phyloP scores from a whole-genome alignment of 2,113 vertebrate genomes.

The Ariopsis seemanni region DNA sequence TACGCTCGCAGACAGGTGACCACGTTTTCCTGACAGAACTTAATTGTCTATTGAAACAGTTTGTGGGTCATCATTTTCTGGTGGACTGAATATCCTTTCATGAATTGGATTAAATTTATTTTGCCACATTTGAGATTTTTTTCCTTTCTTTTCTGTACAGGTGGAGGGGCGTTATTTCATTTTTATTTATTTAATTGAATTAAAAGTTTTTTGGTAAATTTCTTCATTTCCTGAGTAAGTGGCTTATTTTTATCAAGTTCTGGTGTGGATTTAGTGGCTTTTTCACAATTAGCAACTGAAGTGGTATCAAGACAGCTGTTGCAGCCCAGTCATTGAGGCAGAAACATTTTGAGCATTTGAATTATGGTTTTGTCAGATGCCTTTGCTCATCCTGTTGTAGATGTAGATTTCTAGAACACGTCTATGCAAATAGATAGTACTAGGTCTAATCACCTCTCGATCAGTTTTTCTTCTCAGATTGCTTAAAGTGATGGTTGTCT shows the following conservation, averaged over 20 bases:
- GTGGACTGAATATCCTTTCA: background rate
- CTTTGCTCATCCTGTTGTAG: background rate
- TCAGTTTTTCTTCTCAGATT: background rate
- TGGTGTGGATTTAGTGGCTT: background rate
- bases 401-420: background rate
- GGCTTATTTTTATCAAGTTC: background rate
- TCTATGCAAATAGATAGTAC: background rate
- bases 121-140: background rate
- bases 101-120: background rate
- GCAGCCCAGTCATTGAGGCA: background rate
- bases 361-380: background rate
- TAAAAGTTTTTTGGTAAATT: too few species aligned
- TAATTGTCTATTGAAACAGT: background rate
- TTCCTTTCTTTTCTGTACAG: background rate
- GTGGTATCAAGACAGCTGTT: background rate
- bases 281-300: background rate
- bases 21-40: background rate
- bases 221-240: background rate
- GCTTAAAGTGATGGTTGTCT: background rate
- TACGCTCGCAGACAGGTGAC: slow-evolving; percentile 26
- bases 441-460: background rate
- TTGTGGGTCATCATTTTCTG: background rate
- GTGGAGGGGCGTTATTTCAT: too few species aligned
- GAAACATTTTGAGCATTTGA: background rate
- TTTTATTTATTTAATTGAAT: too few species aligned